Base-by-base conservation (phyloP, 2,888 invertebrate genomes). In the Cephonodes hylas region DNA sequence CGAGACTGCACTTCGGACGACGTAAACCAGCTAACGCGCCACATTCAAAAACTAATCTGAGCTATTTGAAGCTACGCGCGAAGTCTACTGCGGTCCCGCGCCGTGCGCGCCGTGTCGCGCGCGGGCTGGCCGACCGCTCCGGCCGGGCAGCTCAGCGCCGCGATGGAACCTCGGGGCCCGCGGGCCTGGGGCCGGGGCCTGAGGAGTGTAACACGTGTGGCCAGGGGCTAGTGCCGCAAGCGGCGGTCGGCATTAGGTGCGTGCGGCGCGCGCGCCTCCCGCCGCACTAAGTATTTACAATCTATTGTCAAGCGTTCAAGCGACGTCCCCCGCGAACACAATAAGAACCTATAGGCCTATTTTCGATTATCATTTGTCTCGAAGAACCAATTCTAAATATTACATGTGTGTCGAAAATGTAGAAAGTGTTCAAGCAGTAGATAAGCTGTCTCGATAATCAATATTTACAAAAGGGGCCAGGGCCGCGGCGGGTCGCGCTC, bases 391-490 rank as follows among this genome's bases (percentile, higher is more conserved):
- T 53, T 10, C 53, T 53, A 53, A 53, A 20, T 53, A 76, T 81
- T 84, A 85, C 76, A 82, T 79, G 77, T 82, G 86, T 86, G 82
- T 85, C 78, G 77, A 84, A 74, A 87, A 84, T 84, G 84, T 85
- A 81, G 80, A 86, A 88, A 84, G 89, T 90, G 88, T 87, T 74
- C 74, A 88, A 89, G 90, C 88, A 77, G 82, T 81, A 79, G 74
- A 72, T 69, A 86, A 89, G 88, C 88, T 76, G 79, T 79, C 78
- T 83, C 73, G 76, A 76, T 80, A 31, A 44, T 60, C 42, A 73
- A 71, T 86, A 89, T 90, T 83, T 89, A 89, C 88, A 89, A 77
- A 70, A 73, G 74, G 79, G 75, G 69, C 76, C 78, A 77, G 74
- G 72, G 79, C 67, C 74, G 72, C 77, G 68, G 75, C 74, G 71